Base-by-base conservation (phyloP, 2,113 vertebrate species). In the Pelvicachromis taeniatus region DNA sequence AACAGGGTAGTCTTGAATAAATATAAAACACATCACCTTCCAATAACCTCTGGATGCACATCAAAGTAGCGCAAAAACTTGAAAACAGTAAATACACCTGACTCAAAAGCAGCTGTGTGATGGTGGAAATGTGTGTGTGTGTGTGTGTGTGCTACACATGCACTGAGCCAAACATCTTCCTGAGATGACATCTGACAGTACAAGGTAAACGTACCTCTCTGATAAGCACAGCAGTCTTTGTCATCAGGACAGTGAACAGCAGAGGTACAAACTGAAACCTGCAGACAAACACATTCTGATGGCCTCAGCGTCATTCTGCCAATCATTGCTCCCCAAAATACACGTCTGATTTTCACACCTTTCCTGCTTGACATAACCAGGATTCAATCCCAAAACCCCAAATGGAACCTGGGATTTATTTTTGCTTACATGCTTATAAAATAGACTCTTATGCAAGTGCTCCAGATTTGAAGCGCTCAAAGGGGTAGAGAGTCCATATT, bases 361-460 rank as follows among this genome's bases (percentile, higher is more conserved):
- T 77, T 77, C 19, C 21, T 21, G 5, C 59, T 35, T 40, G 50
- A 85, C 53, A 85, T 53, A 79, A 85, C 88, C 38, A 81, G 77
- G n/a, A 52, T 77, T 75, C 59, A 61, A 26, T 80, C 78, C 53
- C 53, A 42, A 50, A 48, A 77, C 9, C 9, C 26, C 1, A 10
- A 10, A 45, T 21, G 13, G 70, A 75, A 63, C 78, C 70, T 48
- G 38, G 56, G 48, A 78, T 88, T 90, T 88, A 81, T 82, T 91
- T 83, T 79, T 86, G 50, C 58, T 83, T 81, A 52, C 23, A 16
- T 82, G 81, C 53, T 31, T 68, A 65, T 86, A 87, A 89, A 83
- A 70, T 35, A 56, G 9, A 87, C 40, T 89, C 87, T 93, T 92
- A 93, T 35, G 73, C 89, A 93, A 94, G 89, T 50, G 89, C 70